Conservation (phyloP, 2,113 vertebrate genomes). For the Lepus timidus region DNA sequence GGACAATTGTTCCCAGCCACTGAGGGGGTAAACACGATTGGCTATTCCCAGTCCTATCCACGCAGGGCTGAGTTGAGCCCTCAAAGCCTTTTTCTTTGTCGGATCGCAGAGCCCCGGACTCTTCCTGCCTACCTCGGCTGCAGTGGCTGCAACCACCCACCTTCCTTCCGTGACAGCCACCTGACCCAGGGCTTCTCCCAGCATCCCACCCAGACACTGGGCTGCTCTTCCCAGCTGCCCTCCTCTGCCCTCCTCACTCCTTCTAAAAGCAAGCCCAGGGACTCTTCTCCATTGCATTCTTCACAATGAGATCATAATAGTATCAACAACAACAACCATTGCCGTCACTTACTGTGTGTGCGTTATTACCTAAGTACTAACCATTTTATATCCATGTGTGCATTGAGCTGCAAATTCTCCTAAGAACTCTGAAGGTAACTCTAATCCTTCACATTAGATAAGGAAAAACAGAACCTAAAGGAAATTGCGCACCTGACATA, state of each 20-base stretch:
- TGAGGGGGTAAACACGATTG: slow-evolving; percentile 75
- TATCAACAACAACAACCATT: not conserved
- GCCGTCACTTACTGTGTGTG: not conserved
- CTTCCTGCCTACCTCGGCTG: not conserved
- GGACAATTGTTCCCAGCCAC: slow-evolving; percentile 74
- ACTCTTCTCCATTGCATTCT: not conserved
- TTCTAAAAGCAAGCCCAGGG: slow-evolving; percentile 1
- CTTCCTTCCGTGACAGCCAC: not conserved
- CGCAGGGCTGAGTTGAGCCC: slow-evolving; percentile 11
- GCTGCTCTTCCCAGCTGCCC: not conserved
- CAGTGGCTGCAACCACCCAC: not conserved
- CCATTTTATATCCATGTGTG: not conserved
- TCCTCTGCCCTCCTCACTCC: not conserved
- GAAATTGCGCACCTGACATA: not conserved
- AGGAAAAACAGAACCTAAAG: not conserved
- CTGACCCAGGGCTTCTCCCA: not conserved
- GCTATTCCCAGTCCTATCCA: slow-evolving; percentile 67
- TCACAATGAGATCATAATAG: not conserved
- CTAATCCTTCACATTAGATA: not conserved
- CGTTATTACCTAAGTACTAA: not conserved
- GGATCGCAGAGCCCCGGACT: not conserved
- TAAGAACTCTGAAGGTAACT: not conserved
- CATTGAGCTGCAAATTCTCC: not conserved
- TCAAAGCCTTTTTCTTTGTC: slow-evolving; percentile 63
- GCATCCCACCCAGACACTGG: not conserved